phyloP scores from a whole-genome alignment of 2,113 vertebrate species.

The Saguinus imperator region DNA sequence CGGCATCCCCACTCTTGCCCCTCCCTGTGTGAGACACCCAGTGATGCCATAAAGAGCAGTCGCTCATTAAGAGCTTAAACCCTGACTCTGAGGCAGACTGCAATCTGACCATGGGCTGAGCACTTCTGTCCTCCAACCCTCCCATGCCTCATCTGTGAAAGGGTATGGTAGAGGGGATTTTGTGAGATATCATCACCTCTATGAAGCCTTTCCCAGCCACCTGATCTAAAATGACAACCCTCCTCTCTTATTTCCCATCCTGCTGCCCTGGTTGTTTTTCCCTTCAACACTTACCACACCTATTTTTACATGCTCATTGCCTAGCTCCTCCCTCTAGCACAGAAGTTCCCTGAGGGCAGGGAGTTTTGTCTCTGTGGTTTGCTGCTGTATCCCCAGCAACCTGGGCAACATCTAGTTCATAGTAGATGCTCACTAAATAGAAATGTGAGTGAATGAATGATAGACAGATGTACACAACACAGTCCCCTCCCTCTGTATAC shows the following conservation, averaged over 20 bases:
- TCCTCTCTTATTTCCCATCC: background rate
- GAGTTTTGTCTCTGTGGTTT: background rate
- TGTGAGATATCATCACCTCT: accelerated
- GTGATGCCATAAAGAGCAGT: background rate
- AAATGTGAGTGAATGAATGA: background rate
- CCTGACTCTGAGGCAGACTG: no score
- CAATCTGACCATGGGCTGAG: accelerated
- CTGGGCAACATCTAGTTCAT: background rate
- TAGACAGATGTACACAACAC: background rate
- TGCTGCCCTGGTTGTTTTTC: background rate
- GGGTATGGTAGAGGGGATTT: background rate
- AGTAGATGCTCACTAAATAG: background rate
- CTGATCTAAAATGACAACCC: background rate
- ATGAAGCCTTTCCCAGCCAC: background rate
- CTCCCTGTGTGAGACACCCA: background rate
- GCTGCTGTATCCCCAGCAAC: background rate
- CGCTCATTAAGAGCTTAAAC: background rate
- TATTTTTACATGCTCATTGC: accelerated
- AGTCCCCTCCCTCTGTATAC: background rate
- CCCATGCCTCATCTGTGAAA: accelerated
- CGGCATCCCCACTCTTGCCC: background rate
- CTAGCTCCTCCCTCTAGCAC: background rate
- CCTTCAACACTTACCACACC: background rate
- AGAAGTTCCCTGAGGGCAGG: background rate
- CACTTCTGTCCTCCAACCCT: accelerated